Evolutionary conservation across 2,113 vertebrate species (phyloP), one percentile per base, ranked within the genome.

Genomic region (Chrysemys picta): DNA sequence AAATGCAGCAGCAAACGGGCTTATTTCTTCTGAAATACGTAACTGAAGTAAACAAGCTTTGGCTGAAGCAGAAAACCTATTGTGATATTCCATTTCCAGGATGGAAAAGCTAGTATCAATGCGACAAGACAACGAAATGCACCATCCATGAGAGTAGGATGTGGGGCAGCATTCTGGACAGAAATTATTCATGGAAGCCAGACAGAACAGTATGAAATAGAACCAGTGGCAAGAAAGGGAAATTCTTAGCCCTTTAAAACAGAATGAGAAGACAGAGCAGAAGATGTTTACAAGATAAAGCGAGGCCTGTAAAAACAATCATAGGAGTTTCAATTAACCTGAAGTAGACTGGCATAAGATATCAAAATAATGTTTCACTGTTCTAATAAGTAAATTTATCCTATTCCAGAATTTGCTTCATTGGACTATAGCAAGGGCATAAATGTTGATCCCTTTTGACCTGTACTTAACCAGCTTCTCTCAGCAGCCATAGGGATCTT

Each of bases 301-400:
- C 17, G 3, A 57, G 10, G 54, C 27, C 21, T 84, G 21, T 14
- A 38, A 84, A 90, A 56, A 42, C 86, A 79, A 59, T 24, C 27
- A 97, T 94, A 96, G 95, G 47, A 94, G 72, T 91, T 95, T 89
- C 89, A 96, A 84, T 87, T 82, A 95, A 45, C 45, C 91, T 92
- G 83, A 97, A 96, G 96, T 78, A 95, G 94, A 91, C 45, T 12
- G 31, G 29, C 94, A 80, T 91, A 94, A 96, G 87, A 47, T 56
- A 95, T 76, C 83, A 62, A 93, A 92, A 93, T 83, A 90, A 93
- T 87, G 38, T 80, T 85, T 69, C 89, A 72, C 8, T 31, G 27
- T 85, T 95, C 84, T 80, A 92, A 80, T 38, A 94, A 92, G 53
- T 47, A 92, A 91, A 95, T 84, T 84, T 91, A 97, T 96, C 49